Conservation (phyloP, 2,113 vertebrate species). For the Paracanthobrama guichenoti region DNA sequence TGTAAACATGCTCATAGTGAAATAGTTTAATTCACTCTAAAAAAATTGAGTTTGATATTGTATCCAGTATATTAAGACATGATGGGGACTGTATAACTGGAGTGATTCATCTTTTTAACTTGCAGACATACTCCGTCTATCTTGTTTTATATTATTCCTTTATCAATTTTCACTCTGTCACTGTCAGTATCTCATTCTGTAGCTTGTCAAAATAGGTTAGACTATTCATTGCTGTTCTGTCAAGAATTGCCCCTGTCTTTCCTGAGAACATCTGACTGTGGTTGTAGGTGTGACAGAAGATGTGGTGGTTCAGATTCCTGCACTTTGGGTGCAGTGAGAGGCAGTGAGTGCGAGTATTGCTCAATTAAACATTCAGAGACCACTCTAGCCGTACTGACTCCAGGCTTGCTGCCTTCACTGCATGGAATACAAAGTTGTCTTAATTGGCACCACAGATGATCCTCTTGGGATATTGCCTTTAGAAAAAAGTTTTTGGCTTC, state of each 20-base stretch:
- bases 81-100: neutral
- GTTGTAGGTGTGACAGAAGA: conserved; percentile 7
- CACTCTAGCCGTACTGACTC: conserved; percentile 9
- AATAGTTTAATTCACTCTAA: neutral
- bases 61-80: neutral
- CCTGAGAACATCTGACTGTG: neutral
- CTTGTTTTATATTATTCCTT: conserved; percentile 38
- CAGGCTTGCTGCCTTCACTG: neutral
- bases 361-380: conserved; percentile 49
- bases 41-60: neutral
- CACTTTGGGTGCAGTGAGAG: neutral
- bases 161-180: conserved; percentile 27
- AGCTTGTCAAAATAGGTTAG: neutral
- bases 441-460: conserved; percentile 29
- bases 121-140: conserved; percentile 4
- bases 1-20: no score
- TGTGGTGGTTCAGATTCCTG: neutral
- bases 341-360: neutral
- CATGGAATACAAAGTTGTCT: conserved; percentile 16
- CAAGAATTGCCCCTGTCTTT: conserved; percentile 6
- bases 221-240: conserved; percentile 8
- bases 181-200: neutral
- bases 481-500: neutral
- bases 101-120: neutral
- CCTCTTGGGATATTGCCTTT: neutral